phyloP scores from a whole-genome alignment of 1,140 invertebrate species.

The Rhagoletis zephyria region DNA sequence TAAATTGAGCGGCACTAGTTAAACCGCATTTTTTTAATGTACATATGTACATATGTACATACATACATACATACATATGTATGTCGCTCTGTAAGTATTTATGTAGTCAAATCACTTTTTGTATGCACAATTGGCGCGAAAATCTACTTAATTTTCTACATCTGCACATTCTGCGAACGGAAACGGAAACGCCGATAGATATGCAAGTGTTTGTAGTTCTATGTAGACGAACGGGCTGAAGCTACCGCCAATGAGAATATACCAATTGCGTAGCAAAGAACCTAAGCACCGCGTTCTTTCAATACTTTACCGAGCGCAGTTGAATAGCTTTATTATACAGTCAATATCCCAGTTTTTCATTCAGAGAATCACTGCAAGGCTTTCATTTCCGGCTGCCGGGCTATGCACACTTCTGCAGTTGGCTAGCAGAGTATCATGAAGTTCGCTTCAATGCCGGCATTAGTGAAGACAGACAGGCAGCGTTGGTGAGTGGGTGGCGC shows the following conservation, averaged over 20 bases:
- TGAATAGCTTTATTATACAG: constrained; percentile 44
- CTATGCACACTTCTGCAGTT: constrained; percentile 23
- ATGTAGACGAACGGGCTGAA: not conserved
- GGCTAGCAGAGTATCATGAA: not conserved
- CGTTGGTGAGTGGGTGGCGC: not conserved
- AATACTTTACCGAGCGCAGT: not conserved
- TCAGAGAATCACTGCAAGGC: not conserved
- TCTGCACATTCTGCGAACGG: not conserved
- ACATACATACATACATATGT: no score
- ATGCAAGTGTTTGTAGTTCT: not conserved
- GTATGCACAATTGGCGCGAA: no score
- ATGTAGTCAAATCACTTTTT: no score
- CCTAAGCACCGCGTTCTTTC: not conserved
- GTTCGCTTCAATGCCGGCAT: not conserved
- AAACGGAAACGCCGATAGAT: constrained; percentile 33
- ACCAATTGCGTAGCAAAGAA: not conserved
- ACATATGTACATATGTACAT: no score
- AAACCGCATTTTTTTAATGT: no score
- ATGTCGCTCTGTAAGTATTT: no score
- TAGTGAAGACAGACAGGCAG: not conserved
- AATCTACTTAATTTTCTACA: not conserved
- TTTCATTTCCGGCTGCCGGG: constrained; percentile 29
- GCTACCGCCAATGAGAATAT: not conserved
- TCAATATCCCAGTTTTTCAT: constrained; percentile 34
- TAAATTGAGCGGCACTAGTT: no score